A percentile compares a stretch with the other conserved stretches of the same genome.
These are phyloP conservation scores for Philaenus spumarius DNA, from an alignment of 1,140 invertebrate genomes.

Conservation along the genomic window DNA sequence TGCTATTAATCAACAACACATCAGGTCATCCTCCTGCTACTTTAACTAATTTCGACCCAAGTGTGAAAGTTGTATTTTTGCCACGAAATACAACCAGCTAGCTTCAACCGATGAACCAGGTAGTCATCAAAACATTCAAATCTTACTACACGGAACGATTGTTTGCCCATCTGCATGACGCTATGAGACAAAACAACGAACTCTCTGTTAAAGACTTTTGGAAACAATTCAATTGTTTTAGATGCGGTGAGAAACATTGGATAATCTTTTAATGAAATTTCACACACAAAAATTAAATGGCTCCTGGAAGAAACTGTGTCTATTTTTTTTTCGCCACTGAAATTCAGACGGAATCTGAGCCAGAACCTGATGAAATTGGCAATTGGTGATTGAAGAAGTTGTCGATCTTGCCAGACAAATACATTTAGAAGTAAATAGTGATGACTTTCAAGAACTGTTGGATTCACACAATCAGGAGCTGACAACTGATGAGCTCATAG, in stretches of 20 bases:
- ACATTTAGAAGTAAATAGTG: conserved; percentile 19
- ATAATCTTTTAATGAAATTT: conserved; percentile 16
- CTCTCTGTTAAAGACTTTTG: not conserved
- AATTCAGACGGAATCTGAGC: not conserved
- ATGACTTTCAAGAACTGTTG: conserved; percentile 20
- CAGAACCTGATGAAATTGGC: too few species aligned
- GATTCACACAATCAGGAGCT: conserved; percentile 19
- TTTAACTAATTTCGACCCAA: not conserved
- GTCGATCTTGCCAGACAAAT: conserved; percentile 2
- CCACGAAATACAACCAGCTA: conserved; percentile 16
- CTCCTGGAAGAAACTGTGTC: conserved; percentile 23
- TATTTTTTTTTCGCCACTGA: conserved; percentile 16
- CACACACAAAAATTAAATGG: conserved; percentile 17
- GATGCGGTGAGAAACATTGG: conserved; percentile 25
- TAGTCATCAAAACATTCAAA: conserved; percentile 35
- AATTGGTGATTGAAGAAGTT: too few species aligned
- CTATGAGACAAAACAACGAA: not conserved
- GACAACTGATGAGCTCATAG: conserved; percentile 16
- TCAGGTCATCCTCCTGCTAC: not conserved
- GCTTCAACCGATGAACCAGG: conserved; percentile 40
- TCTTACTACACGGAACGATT: conserved; percentile 25
- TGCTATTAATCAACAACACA: not conserved
- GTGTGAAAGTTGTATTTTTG: not conserved
- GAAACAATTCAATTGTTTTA: conserved; percentile 14
- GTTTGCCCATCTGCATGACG: conserved; percentile 8